Evolutionary conservation across 2,797 vertebrate genomes (phyloP), one percentile per base, ranked within the genome.

Genomic region (Lepidocolaptes lacrymiger): DNA sequence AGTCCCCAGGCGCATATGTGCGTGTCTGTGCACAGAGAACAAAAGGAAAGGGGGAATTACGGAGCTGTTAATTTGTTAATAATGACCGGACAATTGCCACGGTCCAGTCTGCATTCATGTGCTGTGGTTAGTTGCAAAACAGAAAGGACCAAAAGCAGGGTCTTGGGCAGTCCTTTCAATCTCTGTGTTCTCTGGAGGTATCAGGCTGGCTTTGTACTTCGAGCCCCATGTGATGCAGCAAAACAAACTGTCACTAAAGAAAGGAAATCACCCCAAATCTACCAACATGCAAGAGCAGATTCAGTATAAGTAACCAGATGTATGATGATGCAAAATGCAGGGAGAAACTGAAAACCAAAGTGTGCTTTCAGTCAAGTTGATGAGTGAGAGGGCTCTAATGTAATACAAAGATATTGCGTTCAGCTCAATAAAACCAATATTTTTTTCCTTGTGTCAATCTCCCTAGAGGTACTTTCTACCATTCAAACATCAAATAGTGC

Each of bases 41-140:
- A 87, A 94, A 95, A 95, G 61, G 61, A 94, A 93, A 94, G 23
- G 48, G 26, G 68, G 63, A 85, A 89, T 95, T 97, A 85, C 0
- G 8, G 93, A 95, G 36, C 59, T 72, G 77, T 63, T 83, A 89
- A 92, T 95, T 88, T 85, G 48, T 59, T 86, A 91, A 85, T 95
- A 85, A 94, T 43, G 80, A 89, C 71, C 0, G 1, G 69, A 84
- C 22, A 66, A 14, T 81, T 86, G 89, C 89, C 81, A 95, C 67
- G 32, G 67, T 92, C 72, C 24, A 12, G 39, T 66, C 43, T 92
- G 72, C 87, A 34, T 91, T 92, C 37, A 49, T 72, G 48, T 34
- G n/a, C 36, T 39, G 7, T 66, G 56, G 32, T 76, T 78, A 74
- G 49, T 18, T 39, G 63, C 36, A 75, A 92, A 77, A 51, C 13